These are phyloP conservation scores for Ispidina lecontei DNA, from an alignment of 2,797 vertebrate species.

Conservation along the genomic window DNA sequence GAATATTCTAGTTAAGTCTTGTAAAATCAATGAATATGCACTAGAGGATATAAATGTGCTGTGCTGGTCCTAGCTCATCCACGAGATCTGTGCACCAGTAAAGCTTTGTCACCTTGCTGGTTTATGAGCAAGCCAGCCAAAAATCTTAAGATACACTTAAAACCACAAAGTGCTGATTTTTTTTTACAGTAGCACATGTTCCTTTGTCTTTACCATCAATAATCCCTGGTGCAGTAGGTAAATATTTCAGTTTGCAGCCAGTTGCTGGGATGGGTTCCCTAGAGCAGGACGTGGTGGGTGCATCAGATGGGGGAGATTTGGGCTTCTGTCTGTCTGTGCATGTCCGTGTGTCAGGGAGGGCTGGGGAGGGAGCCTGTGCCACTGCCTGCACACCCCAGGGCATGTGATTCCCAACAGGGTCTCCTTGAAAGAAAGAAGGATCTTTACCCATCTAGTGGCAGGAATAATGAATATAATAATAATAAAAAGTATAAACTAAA, in stretches of 20 bases:
- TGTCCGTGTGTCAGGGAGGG: neutral
- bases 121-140: neutral
- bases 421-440: neutral
- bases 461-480: neutral
- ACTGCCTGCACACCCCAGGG: neutral
- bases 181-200: accelerated
- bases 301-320: too few species aligned
- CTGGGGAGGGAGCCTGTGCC: neutral
- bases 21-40: neutral
- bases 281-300: accelerated
- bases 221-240: neutral
- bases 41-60: neutral
- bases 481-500: neutral
- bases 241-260: accelerated
- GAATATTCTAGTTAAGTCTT: neutral
- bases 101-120: neutral
- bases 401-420: too few species aligned
- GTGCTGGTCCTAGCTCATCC: neutral
- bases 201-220: neutral
- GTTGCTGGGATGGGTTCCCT: neutral
- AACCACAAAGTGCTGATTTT: neutral
- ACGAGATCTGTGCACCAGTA: neutral
- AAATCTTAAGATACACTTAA: neutral
- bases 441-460: neutral
- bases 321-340: neutral